phyloP scores from a whole-genome alignment of 2,113 vertebrate genomes.

The Genyomyrus donnyi region DNA sequence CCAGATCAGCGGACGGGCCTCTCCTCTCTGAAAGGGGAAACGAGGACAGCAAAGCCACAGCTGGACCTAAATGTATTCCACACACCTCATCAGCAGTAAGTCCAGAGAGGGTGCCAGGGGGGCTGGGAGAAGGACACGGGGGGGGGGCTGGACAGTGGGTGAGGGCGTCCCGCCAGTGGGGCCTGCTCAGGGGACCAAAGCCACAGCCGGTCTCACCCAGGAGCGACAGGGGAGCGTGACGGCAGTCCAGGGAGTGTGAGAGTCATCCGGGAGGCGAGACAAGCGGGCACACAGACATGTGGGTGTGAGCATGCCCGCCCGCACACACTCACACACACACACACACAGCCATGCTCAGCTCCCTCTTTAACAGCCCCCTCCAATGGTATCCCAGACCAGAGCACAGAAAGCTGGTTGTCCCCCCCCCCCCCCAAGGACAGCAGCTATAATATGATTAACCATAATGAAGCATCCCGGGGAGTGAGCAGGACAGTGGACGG shows the following conservation, averaged over 20 bases:
- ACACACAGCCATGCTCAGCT: background rate
- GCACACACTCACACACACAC: background rate
- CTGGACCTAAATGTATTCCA: background rate
- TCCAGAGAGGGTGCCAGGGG: background rate
- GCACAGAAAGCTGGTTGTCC: too few relatives aligned
- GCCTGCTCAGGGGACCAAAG: background rate
- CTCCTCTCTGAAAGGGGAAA: background rate
- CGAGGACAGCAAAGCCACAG: background rate
- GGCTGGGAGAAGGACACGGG: background rate
- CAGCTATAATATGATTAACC: conserved; percentile 41
- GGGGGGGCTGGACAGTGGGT: background rate
- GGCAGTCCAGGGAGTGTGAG: background rate
- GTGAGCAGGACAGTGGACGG: background rate
- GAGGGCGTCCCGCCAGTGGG: background rate
- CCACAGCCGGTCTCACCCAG: background rate
- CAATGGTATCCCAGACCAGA: background rate
- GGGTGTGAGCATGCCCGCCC: background rate
- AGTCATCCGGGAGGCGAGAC: background rate
- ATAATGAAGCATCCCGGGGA: conserved; percentile 36
- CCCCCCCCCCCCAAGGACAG: conserved; percentile 28
- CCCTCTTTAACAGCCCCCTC: background rate
- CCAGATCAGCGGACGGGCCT: background rate
- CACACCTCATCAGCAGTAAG: background rate
- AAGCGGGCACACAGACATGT: background rate
- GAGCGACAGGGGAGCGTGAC: background rate